Evolutionary conservation across 1,140 invertebrate species (phyloP).

Genomic region (Melitaea cinxia): DNA sequence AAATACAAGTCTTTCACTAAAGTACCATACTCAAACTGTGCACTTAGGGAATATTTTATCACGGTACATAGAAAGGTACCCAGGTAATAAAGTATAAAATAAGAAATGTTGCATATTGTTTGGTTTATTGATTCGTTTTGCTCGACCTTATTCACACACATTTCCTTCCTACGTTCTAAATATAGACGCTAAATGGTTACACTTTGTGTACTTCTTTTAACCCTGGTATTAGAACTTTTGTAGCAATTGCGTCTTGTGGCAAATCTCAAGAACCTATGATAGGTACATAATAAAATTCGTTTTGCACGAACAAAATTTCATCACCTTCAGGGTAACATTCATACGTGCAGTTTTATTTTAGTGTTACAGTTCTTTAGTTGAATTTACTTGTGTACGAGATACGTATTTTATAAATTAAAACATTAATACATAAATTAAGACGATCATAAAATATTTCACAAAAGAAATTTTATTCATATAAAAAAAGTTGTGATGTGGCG

Average conservation of each 20-base stretch:
- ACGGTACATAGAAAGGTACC: no score
- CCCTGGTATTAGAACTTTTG: not conserved
- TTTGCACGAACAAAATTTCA: not conserved
- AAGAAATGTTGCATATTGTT: no score
- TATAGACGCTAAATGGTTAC: not conserved
- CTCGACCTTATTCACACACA: not conserved
- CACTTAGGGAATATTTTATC: no score
- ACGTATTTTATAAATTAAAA: not conserved
- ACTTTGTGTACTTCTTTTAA: slow-evolving; percentile 1
- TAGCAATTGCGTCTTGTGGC: no score
- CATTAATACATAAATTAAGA: not conserved
- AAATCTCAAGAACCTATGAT: not conserved
- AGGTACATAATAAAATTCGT: not conserved
- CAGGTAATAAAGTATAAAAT: no score
- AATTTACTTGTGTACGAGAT: not conserved
- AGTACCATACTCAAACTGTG: no score
- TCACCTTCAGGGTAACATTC: no score
- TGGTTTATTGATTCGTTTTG: no score
- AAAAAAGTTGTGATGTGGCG: not conserved
- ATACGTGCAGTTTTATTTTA: not conserved
- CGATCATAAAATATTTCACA: not conserved
- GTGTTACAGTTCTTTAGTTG: not conserved
- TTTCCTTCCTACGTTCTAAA: not conserved
- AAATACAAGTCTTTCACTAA: no score
- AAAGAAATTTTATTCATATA: not conserved